Evolutionary conservation across 53 echinoderm and acorn worm species (phyloP), one percentile per base, ranked within the genome.

Genomic region (Crossaster papposus): DNA sequence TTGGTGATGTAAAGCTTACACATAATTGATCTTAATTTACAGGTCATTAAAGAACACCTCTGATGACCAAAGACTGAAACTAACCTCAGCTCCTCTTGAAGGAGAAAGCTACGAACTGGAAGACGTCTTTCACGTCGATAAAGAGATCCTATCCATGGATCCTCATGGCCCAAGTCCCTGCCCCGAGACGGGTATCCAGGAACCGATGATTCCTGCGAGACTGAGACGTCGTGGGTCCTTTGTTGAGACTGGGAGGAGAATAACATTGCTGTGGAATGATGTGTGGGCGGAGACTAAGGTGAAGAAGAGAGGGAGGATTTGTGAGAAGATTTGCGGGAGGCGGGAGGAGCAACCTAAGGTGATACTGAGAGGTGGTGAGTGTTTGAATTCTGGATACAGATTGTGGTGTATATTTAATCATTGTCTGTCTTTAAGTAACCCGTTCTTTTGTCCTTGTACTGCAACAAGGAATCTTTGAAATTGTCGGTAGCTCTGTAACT

Each of bases 251-350:
- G 44, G 4, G 4, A 78, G 78, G 78, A 5, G 38, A 51, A 50
- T 78, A 20, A 78, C 78, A 2, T 44, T 78, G 20, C 10, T 24
- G 35, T 78, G 78, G 78, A 26, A 6, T 50, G 78, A 78, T 26
- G 36, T 78, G n/a, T 78, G 78, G 78, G 78, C 22, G 78, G 50
- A 78, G 78, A 78, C 78, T 3, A 78, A 50, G 50, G 78, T 50
- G 50, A 50, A 50, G 44, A 78, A 22, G 50, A 78, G 44, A 13
- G 50, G 51, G 78, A 78, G 1, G 44, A 78, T 78, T 15, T 78
- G 78, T 15, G 44, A 78, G 78, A 78, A 3, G 38, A 78, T 78
- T 5, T 78, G 38, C 12, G 38, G 78, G 28, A 78, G 36, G 51
- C 78, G 11, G 51, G 78, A 78, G 78, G 78, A 78, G 51, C 18